Percentiles rank a stretch among this genome's conserved stretches.
phyloP scores from a whole-genome alignment of 2,888 invertebrate genomes.

The Drosophila fungiperda region DNA sequence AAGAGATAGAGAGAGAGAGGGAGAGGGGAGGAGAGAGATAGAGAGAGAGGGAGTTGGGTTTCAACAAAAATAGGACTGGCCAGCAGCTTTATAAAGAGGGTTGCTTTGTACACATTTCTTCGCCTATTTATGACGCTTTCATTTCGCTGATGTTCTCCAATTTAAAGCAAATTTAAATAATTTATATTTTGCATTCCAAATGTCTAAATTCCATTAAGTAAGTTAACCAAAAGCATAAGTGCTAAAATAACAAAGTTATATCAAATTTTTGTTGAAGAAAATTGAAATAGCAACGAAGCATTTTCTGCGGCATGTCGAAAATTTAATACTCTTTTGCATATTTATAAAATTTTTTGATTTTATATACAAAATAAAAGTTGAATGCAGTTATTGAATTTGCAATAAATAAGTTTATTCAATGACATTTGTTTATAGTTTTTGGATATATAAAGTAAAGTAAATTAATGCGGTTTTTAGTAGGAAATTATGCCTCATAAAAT shows the following conservation, averaged over 20 bases:
- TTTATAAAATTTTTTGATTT: background rate
- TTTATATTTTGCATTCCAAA: slow-evolving; percentile 10
- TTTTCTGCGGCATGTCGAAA: too few relatives aligned
- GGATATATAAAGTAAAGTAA: too few relatives aligned
- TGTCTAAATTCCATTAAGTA: slow-evolving; percentile 1
- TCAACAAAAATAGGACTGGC: background rate
- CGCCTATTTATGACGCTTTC: background rate
- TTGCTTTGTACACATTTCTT: slow-evolving; percentile 8
- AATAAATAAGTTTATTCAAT: too few relatives aligned
- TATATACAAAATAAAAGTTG: background rate
- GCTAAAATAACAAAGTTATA: slow-evolving; percentile 22
- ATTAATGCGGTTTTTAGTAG: too few relatives aligned
- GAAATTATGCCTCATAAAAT: background rate
- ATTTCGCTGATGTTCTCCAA: slow-evolving; percentile 5
- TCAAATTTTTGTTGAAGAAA: background rate
- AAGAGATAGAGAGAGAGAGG: too few relatives aligned
- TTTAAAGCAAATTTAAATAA: slow-evolving; percentile 9
- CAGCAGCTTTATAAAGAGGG: slow-evolving; percentile 19
- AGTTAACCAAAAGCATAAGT: background rate
- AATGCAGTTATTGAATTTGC: too few relatives aligned
- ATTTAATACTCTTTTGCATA: background rate
- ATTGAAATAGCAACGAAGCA: background rate
- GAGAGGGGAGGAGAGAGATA: background rate
- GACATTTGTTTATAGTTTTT: too few relatives aligned
- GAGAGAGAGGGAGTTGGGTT: background rate